phyloP scores from a whole-genome alignment of 2,797 vertebrate species.

The Parauchenoglanis punctatus region DNA sequence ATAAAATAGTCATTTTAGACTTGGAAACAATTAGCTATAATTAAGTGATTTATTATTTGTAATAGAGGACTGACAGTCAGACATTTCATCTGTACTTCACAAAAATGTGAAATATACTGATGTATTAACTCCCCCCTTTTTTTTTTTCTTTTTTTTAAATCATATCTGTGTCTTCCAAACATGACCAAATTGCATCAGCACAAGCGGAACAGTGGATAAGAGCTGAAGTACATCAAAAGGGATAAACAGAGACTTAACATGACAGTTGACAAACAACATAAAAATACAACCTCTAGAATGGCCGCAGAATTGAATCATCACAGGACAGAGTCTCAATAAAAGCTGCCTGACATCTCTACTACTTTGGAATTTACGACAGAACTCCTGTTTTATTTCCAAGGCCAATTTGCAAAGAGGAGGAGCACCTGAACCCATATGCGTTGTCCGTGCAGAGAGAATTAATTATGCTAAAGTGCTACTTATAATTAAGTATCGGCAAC shows the following conservation, averaged over 20 bases:
- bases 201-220: background rate
- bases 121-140: no score
- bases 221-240: background rate
- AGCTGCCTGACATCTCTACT: background rate
- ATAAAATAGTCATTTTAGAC: slow-evolving; percentile 13
- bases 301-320: slow-evolving; percentile 11
- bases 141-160: background rate
- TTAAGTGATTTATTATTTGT: slow-evolving; percentile 10
- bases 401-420: background rate
- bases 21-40: background rate
- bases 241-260: background rate
- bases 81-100: background rate
- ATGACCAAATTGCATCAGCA: background rate
- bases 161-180: background rate
- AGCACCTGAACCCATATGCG: background rate
- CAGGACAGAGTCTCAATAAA: slow-evolving; percentile 25
- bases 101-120: background rate
- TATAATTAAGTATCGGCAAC: background rate
- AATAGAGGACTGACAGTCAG: background rate
- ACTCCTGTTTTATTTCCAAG: slow-evolving; percentile 1
- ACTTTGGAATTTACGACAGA: background rate
- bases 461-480: slow-evolving; percentile 16
- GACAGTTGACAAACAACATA: slow-evolving; percentile 5
- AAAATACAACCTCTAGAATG: slow-evolving; percentile 14
- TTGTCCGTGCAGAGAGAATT: background rate